Evolutionary conservation across 2,888 invertebrate genomes (phyloP).

Genomic region (Dynastes tityus): DNA sequence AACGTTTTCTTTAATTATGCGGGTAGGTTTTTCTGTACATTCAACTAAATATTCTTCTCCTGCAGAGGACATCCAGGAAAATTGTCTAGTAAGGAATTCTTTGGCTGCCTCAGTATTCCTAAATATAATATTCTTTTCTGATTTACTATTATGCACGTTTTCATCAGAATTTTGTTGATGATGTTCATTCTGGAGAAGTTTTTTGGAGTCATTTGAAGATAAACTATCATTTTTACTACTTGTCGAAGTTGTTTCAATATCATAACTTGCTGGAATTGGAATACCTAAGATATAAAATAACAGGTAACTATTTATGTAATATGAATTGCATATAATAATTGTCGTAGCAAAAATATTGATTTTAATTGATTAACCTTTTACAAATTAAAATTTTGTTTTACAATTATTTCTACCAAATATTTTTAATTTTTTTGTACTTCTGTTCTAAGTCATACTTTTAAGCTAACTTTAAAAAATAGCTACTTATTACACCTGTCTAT

Average conservation of each 20-base stretch:
- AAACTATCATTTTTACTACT: constrained; percentile 63
- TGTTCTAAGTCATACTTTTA: too few species aligned
- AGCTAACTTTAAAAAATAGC: too few species aligned
- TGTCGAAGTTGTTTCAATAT: constrained; percentile 64
- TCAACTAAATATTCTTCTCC: constrained; percentile 80
- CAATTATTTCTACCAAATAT: too few species aligned
- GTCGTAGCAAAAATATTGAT: too few species aligned
- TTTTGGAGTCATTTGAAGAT: constrained; percentile 59
- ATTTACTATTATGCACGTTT: constrained; percentile 57
- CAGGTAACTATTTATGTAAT: background rate
- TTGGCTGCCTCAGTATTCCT: constrained; percentile 86
- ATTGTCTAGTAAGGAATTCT: constrained; percentile 82
- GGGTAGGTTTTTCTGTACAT: constrained; percentile 78
- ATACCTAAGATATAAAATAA: constrained; percentile 66
- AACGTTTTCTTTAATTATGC: constrained; percentile 82
- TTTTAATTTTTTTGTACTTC: too few species aligned
- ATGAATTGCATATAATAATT: too few species aligned
- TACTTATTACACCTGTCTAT: too few species aligned
- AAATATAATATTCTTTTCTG: constrained; percentile 76
- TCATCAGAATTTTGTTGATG: constrained; percentile 56
- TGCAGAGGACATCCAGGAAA: constrained; percentile 82
- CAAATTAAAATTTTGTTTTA: too few species aligned
- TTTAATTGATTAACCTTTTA: too few species aligned
- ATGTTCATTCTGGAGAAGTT: constrained; percentile 62
- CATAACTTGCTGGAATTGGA: constrained; percentile 72